These are phyloP conservation scores for Allobates femoralis DNA, from an alignment of 2,797 vertebrate genomes.

Conservation along the genomic window DNA sequence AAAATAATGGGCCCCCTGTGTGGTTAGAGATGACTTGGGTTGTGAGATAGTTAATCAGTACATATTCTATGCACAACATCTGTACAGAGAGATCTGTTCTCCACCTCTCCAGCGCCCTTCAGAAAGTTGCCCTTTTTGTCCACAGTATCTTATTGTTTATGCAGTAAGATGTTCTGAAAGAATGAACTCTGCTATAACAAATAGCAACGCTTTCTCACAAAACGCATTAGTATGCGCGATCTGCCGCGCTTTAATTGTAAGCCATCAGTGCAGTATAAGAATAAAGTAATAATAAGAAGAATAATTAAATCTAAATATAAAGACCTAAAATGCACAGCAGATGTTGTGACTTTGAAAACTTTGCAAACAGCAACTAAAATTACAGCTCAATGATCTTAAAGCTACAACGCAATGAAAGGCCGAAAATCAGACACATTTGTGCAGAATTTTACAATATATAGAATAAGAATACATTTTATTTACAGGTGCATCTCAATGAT, in stretches of 20 bases:
- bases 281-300: conserved; percentile 60
- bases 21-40: no score
- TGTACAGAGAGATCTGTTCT: background rate
- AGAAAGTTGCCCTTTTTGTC: conserved; percentile 7
- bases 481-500: no score
- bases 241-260: conserved; percentile 50
- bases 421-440: background rate
- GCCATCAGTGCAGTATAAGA: conserved; percentile 56
- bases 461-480: no score
- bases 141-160: background rate
- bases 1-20: no score
- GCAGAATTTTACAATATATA: background rate
- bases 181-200: conserved; percentile 39
- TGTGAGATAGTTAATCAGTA: background rate
- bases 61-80: background rate
- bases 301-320: conserved; percentile 62
- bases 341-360: conserved; percentile 61
- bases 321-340: conserved; percentile 56
- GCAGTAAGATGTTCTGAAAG: conserved; percentile 19
- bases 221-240: conserved; percentile 52
- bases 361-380: conserved; percentile 26
- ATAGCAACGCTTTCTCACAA: conserved; percentile 3
- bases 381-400: conserved; percentile 43
- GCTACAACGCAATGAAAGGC: background rate
- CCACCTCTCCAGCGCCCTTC: background rate